Conservation (phyloP, 2,113 vertebrate genomes). For the Tragelaphus buxtoni region DNA sequence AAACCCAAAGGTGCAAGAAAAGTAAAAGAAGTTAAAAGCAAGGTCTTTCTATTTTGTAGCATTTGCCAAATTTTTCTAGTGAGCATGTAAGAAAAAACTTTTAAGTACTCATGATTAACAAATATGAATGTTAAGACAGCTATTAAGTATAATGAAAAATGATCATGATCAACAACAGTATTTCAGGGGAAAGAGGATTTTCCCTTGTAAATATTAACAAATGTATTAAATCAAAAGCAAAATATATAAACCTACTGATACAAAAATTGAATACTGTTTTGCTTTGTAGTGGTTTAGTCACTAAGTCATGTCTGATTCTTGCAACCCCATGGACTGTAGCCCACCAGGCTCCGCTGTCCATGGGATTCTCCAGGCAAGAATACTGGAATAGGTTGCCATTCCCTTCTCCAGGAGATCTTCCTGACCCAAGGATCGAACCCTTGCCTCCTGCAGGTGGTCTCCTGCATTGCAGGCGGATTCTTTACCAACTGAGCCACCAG, state of each 20-base stretch:
- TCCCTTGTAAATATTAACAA: background rate
- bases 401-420: background rate
- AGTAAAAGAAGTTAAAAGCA: background rate
- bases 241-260: background rate
- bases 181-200: constrained; percentile 5
- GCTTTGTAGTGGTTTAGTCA: background rate
- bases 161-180: background rate
- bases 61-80: background rate
- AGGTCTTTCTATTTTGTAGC: background rate
- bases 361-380: background rate
- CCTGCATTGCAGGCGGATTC: background rate
- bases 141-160: background rate
- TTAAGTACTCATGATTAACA: background rate
- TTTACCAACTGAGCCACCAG: background rate
- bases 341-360: background rate
- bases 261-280: background rate
- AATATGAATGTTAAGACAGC: background rate
- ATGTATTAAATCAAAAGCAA: background rate
- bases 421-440: background rate
- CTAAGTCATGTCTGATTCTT: background rate
- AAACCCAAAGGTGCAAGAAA: background rate
- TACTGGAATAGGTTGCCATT: background rate
- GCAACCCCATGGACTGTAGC: background rate
- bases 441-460: background rate
- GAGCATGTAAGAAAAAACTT: background rate